A percentile compares a stretch with the other conserved stretches of the same genome.
phyloP scores from a whole-genome alignment of 2,888 invertebrate genomes.

The Craniophora ligustri region DNA sequence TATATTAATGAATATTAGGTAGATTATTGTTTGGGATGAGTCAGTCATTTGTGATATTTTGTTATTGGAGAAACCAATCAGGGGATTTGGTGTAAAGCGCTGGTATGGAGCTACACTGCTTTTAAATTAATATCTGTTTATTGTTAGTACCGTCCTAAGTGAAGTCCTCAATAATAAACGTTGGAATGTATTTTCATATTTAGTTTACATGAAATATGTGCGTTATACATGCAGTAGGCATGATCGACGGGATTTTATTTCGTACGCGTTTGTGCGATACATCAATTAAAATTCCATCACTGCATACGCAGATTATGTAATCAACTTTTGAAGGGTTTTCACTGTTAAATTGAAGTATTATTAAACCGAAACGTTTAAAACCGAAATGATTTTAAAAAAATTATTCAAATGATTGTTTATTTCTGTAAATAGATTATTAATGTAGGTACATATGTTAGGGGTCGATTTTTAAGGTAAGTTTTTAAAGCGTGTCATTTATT shows the following conservation, averaged over 20 bases:
- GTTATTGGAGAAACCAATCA: constrained; percentile 9
- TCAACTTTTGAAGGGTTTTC: background rate
- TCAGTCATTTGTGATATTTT: background rate
- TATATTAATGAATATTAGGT: background rate
- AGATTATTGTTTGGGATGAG: background rate
- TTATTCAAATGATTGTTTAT: no score
- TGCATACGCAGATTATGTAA: background rate
- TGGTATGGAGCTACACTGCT: constrained; percentile 8
- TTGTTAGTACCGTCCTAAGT: constrained; percentile 21
- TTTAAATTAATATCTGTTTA: constrained; percentile 16
- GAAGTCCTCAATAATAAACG: constrained; percentile 12
- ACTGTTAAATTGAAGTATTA: no score
- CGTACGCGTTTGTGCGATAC: no score
- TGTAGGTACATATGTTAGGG: no score
- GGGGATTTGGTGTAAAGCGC: constrained; percentile 16
- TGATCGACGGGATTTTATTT: constrained; percentile 12
- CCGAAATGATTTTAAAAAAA: no score
- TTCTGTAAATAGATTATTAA: no score
- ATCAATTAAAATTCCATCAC: background rate
- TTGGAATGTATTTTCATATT: constrained; percentile 1
- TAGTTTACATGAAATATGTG: no score
- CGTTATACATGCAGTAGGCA: background rate
- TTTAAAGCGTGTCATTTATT: no score
- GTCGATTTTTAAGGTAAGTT: no score
- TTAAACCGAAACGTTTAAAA: no score